Conservation (phyloP, 2,888 invertebrate species). For the Brachypterus glaber region DNA sequence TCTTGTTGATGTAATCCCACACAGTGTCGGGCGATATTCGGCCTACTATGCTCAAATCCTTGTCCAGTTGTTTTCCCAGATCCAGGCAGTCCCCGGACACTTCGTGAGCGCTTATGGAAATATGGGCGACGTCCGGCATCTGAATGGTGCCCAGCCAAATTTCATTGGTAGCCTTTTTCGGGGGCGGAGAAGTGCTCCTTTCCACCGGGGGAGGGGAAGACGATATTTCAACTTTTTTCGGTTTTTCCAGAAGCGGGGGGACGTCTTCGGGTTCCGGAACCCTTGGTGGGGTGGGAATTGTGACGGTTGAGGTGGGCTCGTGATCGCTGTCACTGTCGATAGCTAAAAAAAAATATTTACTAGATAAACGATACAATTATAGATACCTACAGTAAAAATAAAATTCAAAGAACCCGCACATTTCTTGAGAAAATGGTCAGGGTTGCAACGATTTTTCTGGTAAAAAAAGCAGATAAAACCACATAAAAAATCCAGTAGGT, state of each 20-base stretch:
- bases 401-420: no score
- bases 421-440: no score
- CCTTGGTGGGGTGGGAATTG: conserved; percentile 49
- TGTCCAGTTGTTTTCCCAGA: conserved; percentile 62
- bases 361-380: conserved; percentile 3
- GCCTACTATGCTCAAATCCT: conserved; percentile 79
- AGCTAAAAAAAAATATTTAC: conserved; percentile 12
- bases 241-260: no score
- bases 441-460: no score
- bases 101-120: conserved; percentile 72
- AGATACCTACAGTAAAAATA: conserved; percentile 1
- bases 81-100: conserved; percentile 58
- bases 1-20: conserved; percentile 89
- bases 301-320: conserved; percentile 73
- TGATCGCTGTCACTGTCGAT: conserved; percentile 59
- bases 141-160: conserved; percentile 76
- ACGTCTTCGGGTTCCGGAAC: conserved; percentile 34
- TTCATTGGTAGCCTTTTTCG: conserved; percentile 27
- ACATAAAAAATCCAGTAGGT: no score
- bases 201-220: conserved; percentile 17
- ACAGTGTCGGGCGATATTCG: conserved; percentile 83
- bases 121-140: conserved; percentile 86
- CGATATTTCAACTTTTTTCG: no score
- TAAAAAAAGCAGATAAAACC: no score
- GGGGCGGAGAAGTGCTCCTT: conserved; percentile 25